phyloP scores from a whole-genome alignment of 92 coral and sea anemone genomes.

The Anthopleura xanthogrammica region DNA sequence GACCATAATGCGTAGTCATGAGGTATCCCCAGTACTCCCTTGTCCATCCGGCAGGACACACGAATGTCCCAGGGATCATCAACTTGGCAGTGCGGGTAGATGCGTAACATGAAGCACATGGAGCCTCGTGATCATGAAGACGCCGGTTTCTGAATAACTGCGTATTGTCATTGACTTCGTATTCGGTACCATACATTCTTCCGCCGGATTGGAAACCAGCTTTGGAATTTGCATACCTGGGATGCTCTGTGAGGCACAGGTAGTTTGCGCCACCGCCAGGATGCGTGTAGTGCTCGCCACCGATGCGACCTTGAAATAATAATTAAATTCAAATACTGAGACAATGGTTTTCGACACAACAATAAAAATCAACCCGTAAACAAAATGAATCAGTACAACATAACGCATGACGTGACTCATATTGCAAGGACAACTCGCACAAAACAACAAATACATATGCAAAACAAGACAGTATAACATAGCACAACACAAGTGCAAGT shows the following conservation, averaged over 20 bases:
- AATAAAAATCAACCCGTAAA: too few relatives aligned
- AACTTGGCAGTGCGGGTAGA: conserved; percentile 57
- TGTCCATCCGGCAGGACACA: conserved; percentile 81
- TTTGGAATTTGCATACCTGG: conserved; percentile 38
- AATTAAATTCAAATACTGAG: too few relatives aligned
- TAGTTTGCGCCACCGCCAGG: conserved; percentile 50
- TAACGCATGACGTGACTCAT: too few relatives aligned
- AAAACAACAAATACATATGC: too few relatives aligned
- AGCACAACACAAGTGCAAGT: not conserved
- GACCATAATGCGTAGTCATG: conserved; percentile 45
- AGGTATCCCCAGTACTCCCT: conserved; percentile 78
- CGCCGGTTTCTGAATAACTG: conserved; percentile 7
- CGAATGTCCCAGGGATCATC: conserved; percentile 75
- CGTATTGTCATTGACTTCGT: conserved; percentile 27
- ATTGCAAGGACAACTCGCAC: too few relatives aligned
- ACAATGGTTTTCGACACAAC: too few relatives aligned
- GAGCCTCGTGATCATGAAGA: conserved; percentile 62
- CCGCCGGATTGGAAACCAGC: conserved; percentile 39
- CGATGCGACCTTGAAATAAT: conserved; percentile 34
- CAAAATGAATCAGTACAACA: too few relatives aligned
- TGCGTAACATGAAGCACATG: conserved; percentile 70
- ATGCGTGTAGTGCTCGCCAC: conserved; percentile 35
- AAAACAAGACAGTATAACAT: too few relatives aligned
- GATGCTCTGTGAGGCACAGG: conserved; percentile 47
- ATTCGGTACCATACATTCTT: conserved; percentile 62